Percentiles rank a stretch among this genome's conserved stretches.
Evolutionary conservation across 2,113 vertebrate species (phyloP).

Genomic region (Arvicanthis niloticus): DNA sequence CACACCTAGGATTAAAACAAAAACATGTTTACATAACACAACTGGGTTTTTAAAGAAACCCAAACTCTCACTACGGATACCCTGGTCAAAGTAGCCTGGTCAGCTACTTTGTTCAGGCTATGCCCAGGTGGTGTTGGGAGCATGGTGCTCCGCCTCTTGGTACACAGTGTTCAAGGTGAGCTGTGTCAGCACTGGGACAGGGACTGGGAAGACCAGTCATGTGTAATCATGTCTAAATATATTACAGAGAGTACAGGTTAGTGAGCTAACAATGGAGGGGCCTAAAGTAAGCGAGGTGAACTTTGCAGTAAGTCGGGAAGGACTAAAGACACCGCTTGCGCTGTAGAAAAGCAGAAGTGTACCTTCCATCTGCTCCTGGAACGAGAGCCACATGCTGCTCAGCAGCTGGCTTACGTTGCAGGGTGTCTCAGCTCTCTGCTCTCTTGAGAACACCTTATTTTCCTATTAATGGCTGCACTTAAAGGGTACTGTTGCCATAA

Average conservation of each 20-base stretch:
- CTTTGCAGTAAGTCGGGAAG: not conserved
- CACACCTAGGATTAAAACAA: too few species aligned
- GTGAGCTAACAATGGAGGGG: not conserved
- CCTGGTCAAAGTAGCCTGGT: too few species aligned
- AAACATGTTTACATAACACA: too few species aligned
- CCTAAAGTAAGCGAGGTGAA: conserved; percentile 19
- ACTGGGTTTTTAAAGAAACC: too few species aligned
- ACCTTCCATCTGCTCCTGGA: not conserved
- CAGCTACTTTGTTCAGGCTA: not conserved
- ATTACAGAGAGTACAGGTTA: not conserved
- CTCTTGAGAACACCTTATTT: not conserved
- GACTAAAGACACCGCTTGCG: not conserved
- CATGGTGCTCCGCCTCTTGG: not conserved
- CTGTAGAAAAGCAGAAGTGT: not conserved
- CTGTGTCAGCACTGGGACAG: not conserved
- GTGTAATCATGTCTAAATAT: not conserved
- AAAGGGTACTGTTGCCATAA: conserved; percentile 11
- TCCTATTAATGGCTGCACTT: conserved; percentile 32
- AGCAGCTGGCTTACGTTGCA: not conserved
- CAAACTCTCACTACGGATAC: too few species aligned
- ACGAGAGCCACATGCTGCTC: not conserved
- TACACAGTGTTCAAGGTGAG: not conserved
- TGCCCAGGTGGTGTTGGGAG: not conserved
- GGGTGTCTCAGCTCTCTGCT: not conserved
- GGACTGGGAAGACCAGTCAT: not conserved